phyloP scores from a whole-genome alignment of 2,888 invertebrate genomes.

The Drosophila robusta region DNA sequence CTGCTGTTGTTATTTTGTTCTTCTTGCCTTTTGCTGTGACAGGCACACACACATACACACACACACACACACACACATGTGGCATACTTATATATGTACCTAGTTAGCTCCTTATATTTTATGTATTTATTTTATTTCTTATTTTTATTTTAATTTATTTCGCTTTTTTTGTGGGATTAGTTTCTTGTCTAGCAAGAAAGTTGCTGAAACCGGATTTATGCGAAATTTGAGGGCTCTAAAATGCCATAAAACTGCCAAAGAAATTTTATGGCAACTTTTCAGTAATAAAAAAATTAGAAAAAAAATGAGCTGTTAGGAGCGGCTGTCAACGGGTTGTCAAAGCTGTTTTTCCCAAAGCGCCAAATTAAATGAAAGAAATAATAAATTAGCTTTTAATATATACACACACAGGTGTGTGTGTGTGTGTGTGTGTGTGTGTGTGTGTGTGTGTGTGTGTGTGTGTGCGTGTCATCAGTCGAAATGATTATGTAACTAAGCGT shows the following conservation, averaged over 20 bases:
- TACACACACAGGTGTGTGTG: background rate
- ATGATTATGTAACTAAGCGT: conserved; percentile 69
- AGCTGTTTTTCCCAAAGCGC: conserved; percentile 37
- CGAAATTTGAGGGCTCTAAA: conserved; percentile 42
- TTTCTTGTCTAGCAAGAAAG: conserved; percentile 43
- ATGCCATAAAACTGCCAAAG: conserved; percentile 41
- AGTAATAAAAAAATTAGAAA: background rate
- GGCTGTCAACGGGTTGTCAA: conserved; percentile 38
- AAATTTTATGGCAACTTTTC: conserved; percentile 40
- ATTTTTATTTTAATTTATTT: conserved; percentile 13
- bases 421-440: background rate
- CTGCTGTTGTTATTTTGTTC: conserved; percentile 6
- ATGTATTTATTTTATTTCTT: conserved; percentile 28
- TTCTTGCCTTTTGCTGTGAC: conserved; percentile 1
- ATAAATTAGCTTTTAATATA: conserved; percentile 25
- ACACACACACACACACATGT: background rate
- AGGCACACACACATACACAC: background rate
- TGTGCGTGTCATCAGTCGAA: conserved; percentile 63
- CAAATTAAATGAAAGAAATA: conserved; percentile 42
- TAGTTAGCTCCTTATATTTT: conserved; percentile 38
- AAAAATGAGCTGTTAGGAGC: conserved; percentile 14
- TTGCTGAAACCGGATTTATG: conserved; percentile 49
- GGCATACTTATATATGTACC: conserved; percentile 5
- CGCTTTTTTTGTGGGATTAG: conserved; percentile 11
- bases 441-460: conserved; percentile 30